These are phyloP conservation scores for Crotalus helleri DNA, from an alignment of 2,113 vertebrate species.

Conservation along the genomic window DNA sequence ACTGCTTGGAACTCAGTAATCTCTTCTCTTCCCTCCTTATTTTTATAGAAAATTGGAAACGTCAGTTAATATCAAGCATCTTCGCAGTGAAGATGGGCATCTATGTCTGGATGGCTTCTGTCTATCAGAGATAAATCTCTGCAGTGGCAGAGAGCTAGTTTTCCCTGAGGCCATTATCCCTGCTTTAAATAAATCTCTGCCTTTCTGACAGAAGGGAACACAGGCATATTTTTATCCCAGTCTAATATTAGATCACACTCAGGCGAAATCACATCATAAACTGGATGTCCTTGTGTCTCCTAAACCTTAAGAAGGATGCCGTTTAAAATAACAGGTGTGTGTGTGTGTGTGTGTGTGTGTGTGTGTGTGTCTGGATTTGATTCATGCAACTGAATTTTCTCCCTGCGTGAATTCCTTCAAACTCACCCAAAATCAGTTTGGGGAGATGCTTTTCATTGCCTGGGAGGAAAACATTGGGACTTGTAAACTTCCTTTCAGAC, in stretches of 20 bases:
- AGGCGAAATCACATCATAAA: not conserved
- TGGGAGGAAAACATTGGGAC: not conserved
- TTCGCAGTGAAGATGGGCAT: not conserved
- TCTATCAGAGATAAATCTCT: not conserved
- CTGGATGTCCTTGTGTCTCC: no score
- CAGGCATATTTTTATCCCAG: not conserved
- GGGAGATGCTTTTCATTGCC: not conserved
- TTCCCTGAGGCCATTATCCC: not conserved
- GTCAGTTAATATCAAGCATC: not conserved
- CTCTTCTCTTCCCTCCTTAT: not conserved
- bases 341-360: not conserved
- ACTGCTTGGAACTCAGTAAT: not conserved
- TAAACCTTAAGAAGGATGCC: not conserved
- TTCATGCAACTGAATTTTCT: not conserved
- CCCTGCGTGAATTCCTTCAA: not conserved
- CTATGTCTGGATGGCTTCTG: not conserved
- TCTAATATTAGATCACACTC: not conserved
- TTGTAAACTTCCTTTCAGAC: not conserved
- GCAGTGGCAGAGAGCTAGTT: not conserved
- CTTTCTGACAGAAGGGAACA: not conserved
- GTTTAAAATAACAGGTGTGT: not conserved
- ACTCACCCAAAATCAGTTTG: not conserved
- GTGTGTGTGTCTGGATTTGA: not conserved
- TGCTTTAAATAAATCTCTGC: not conserved
- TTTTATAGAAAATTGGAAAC: not conserved